These are phyloP conservation scores for Drymodes brunneopygia DNA, from an alignment of 2,113 vertebrate species.

Conservation along the genomic window DNA sequence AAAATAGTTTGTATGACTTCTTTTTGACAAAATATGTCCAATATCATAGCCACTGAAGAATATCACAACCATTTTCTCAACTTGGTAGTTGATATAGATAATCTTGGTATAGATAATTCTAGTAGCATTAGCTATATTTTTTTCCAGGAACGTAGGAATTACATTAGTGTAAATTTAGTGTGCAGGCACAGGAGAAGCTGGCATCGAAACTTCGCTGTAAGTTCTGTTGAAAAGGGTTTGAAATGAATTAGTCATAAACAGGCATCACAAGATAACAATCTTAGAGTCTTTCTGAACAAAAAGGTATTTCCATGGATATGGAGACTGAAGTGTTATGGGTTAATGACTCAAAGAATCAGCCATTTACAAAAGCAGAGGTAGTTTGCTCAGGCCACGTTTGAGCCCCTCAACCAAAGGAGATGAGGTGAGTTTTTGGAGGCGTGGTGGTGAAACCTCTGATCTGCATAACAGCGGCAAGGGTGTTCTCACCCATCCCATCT, in stretches of 20 bases:
- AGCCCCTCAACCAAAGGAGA: not conserved
- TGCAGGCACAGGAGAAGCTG: not conserved
- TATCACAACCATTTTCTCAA: not conserved
- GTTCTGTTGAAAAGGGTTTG: not conserved
- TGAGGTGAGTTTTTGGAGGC: not conserved
- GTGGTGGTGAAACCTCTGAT: not conserved
- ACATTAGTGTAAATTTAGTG: not conserved
- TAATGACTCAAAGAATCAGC: not conserved
- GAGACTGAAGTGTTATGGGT: not conserved
- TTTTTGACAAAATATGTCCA: not conserved
- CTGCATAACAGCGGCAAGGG: not conserved
- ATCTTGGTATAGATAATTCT: too few relatives aligned
- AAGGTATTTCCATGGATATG: not conserved
- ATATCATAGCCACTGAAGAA: not conserved
- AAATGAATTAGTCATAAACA: not conserved
- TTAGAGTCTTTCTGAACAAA: not conserved
- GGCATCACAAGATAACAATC: not conserved
- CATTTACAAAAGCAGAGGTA: not conserved
- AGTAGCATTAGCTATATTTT: too few relatives aligned
- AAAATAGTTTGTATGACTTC: not conserved
- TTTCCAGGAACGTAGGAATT: not conserved
- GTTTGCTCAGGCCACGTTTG: not conserved
- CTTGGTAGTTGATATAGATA: too few relatives aligned
- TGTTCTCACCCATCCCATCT: accelerated
- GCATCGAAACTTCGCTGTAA: not conserved